phyloP scores from a whole-genome alignment of 2,888 invertebrate genomes.

The Andrena bucephala region DNA sequence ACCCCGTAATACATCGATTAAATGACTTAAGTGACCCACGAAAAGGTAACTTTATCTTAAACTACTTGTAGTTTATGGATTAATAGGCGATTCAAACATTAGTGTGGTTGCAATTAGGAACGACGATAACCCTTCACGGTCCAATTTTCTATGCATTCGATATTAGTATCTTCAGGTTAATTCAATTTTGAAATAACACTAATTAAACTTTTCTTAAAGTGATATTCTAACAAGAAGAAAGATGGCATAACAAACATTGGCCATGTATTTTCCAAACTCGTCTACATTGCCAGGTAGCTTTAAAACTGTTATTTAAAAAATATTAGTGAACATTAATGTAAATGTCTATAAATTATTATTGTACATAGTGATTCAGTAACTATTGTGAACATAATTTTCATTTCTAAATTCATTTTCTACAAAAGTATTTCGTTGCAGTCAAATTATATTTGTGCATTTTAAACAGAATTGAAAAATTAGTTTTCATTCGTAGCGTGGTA shows the following conservation, averaged over 20 bases:
- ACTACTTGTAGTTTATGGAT: conserved; percentile 5
- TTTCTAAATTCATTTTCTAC: neutral
- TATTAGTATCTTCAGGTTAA: neutral
- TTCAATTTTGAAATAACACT: neutral
- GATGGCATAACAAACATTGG: neutral
- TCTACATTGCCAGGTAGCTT: neutral
- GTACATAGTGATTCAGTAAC: neutral
- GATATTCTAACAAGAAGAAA: neutral
- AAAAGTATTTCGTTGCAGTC: too few species aligned
- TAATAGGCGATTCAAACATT: neutral
- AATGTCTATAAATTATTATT: neutral
- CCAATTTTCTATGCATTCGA: conserved; percentile 3
- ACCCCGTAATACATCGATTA: neutral
- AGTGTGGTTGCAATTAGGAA: conserved; percentile 1
- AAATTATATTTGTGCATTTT: too few species aligned
- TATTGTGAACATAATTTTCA: neutral
- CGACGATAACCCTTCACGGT: conserved; percentile 19
- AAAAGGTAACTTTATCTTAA: conserved; percentile 6
- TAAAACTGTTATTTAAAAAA: neutral
- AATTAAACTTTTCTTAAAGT: neutral
- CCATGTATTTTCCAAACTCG: neutral
- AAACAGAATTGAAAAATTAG: too few species aligned
- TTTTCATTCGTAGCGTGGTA: too few species aligned
- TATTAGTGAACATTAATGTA: neutral
- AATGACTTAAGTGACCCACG: neutral